A percentile compares a stretch with the other conserved stretches of the same genome.
phyloP scores from a whole-genome alignment of 2,888 invertebrate species.

The Acrobasis suavella region DNA sequence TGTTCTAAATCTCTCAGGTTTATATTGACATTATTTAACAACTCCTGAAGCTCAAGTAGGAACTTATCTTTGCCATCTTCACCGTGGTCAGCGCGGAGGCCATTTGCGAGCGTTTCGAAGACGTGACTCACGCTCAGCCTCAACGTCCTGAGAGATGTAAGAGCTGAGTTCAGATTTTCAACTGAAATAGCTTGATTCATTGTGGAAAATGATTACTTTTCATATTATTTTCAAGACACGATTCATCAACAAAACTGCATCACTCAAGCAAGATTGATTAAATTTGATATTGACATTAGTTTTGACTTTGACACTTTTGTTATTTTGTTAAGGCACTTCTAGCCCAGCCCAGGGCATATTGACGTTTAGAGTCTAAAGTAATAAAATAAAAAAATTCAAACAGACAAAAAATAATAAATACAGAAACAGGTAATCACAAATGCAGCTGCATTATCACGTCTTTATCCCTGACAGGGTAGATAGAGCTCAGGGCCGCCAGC shows the following conservation, averaged over 20 bases:
- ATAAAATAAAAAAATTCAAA: no score
- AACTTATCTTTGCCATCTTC: constrained; percentile 92
- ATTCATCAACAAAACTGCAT: background rate
- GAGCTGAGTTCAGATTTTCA: constrained; percentile 88
- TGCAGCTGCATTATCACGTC: no score
- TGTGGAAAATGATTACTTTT: constrained; percentile 27
- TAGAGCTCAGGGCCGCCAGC: no score
- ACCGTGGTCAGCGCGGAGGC: constrained; percentile 89
- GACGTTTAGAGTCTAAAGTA: no score
- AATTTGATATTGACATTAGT: background rate
- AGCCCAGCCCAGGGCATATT: no score
- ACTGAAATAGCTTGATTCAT: constrained; percentile 71
- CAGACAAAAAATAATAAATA: no score
- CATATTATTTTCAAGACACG: background rate
- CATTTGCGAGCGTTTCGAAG: constrained; percentile 92
- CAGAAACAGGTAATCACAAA: no score
- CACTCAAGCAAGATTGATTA: background rate
- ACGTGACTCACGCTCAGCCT: constrained; percentile 92
- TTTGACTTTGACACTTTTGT: no score
- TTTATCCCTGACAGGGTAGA: no score
- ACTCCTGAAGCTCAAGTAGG: constrained; percentile 90
- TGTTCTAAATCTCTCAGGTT: constrained; percentile 93
- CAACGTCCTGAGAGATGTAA: constrained; percentile 89
- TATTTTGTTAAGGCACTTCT: no score
- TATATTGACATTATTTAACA: constrained; percentile 89